Percentiles rank a stretch among this genome's conserved stretches.
phyloP scores from a whole-genome alignment of 2,797 vertebrate genomes.

The Eulemur rubriventer region DNA sequence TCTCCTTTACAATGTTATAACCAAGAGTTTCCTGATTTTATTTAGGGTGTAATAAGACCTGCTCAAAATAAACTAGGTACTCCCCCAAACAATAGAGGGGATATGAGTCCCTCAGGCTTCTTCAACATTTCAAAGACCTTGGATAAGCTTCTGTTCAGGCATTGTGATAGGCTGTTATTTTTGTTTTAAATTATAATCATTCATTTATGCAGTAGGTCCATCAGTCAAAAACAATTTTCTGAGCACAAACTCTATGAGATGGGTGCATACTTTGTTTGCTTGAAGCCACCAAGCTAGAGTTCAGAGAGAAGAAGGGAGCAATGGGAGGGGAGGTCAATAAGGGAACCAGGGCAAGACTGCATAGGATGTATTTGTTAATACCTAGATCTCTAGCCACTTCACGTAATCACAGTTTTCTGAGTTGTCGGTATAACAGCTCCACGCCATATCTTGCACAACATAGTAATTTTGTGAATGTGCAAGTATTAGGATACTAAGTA shows the following conservation, averaged over 20 bases:
- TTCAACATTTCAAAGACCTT: neutral
- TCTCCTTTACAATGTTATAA: neutral
- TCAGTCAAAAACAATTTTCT: slow-evolving; percentile 12
- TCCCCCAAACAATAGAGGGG: neutral
- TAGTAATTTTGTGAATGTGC: neutral
- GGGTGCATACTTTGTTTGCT: neutral
- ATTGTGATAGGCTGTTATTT: neutral
- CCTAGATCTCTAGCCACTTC: neutral
- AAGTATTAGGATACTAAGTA: neutral
- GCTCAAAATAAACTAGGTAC: neutral
- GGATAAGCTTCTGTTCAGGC: neutral
- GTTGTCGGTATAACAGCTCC: neutral
- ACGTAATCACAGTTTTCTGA: neutral
- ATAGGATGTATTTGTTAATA: neutral
- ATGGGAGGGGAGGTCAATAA: neutral
- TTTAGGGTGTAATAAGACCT: neutral
- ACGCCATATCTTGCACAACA: neutral
- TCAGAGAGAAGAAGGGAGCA: neutral
- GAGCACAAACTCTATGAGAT: neutral
- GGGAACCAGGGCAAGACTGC: neutral
- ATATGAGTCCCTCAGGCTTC: neutral
- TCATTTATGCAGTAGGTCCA: neutral
- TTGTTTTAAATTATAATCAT: neutral
- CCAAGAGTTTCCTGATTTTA: neutral
- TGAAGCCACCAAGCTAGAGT: neutral